Percentiles rank a stretch among this genome's conserved stretches.
These are phyloP conservation scores for Anadara kagoshimensis DNA, from an alignment of 1,140 invertebrate genomes.

Conservation along the genomic window DNA sequence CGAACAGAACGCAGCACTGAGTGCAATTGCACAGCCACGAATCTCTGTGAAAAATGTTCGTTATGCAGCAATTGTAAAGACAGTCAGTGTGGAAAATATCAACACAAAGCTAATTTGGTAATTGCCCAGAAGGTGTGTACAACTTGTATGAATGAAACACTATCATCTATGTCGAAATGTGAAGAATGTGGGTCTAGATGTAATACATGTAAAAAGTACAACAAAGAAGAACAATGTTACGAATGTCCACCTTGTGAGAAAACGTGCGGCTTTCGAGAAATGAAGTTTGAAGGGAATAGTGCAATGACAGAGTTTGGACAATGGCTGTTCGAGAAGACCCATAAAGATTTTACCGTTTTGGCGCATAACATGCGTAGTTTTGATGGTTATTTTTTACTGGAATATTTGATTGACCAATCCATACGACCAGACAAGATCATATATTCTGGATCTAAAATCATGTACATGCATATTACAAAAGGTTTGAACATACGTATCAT, in stretches of 20 bases:
- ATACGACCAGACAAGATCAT: constrained; percentile 25
- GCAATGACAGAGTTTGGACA: constrained; percentile 16
- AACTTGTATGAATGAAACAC: background rate
- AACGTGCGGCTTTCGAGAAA: constrained; percentile 28
- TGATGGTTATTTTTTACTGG: constrained; percentile 27
- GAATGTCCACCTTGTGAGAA: constrained; percentile 13
- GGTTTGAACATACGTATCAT: constrained; percentile 24
- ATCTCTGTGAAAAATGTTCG: constrained; percentile 9
- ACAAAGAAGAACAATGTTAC: background rate
- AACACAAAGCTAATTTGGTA: background rate
- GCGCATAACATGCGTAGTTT: constrained; percentile 30
- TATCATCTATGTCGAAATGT: background rate
- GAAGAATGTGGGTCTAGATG: constrained; percentile 15
- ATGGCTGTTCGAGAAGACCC: constrained; percentile 6
- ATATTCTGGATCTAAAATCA: constrained; percentile 31
- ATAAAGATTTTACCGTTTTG: constrained; percentile 21
- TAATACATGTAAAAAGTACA: background rate
- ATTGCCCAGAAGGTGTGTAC: background rate
- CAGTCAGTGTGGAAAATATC: background rate
- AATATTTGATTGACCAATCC: constrained; percentile 24
- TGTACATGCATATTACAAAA: constrained; percentile 20
- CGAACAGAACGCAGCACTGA: background rate
- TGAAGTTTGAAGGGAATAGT: constrained; percentile 13
- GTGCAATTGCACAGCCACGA: background rate
- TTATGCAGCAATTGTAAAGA: constrained; percentile 18